Evolutionary conservation across 2,888 invertebrate species (phyloP), one percentile per base, ranked within the genome.

Genomic region (Timandra comae): DNA sequence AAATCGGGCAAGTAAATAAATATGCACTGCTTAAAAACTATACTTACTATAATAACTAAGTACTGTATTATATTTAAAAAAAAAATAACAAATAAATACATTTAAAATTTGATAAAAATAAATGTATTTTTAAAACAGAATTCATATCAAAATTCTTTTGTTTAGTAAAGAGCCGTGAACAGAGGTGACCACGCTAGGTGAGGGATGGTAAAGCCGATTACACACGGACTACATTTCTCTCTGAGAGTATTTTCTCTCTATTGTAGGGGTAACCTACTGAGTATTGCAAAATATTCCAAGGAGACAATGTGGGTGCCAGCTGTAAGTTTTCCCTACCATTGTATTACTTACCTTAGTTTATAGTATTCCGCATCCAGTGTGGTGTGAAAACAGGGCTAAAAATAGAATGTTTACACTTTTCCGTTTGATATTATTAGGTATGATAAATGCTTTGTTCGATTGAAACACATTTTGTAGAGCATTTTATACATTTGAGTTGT

Each of bases 201-300:
- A 50, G 56, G 61, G 53, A 56, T 54, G 63, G 60, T 44, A 77
- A 82, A 82, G 76, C 80, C 71, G 81, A 75, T 82, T 81, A 79
- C 66, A 72, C 52, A 64, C 58, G 52, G 55, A 63, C 65, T 58
- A 62, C 61, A 59, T 64, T 64, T 48, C 63, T 57, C 50, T 43
- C 52, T 46, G 41, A 57, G 52, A 57, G 54, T 56, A 63, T 72
- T 68, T 60, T 56, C 56, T 49, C 44, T 52, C 56, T 44, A 63
- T 71, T 74, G 70, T 70, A 42, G 31, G 12, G 35, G 46, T 39
- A 41, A 43, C 52, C 40, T 50, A 38, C 44, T 49, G 46, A 53
- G 49, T 52, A 43, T 43, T 42, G 44, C 24, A 37, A 58, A 56
- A 61, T 59, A 63, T 66, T 63, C 52, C 20, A 35, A 37, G 30